Conservation (phyloP, 2,113 vertebrate species). For the Prietella phreatophila region DNA sequence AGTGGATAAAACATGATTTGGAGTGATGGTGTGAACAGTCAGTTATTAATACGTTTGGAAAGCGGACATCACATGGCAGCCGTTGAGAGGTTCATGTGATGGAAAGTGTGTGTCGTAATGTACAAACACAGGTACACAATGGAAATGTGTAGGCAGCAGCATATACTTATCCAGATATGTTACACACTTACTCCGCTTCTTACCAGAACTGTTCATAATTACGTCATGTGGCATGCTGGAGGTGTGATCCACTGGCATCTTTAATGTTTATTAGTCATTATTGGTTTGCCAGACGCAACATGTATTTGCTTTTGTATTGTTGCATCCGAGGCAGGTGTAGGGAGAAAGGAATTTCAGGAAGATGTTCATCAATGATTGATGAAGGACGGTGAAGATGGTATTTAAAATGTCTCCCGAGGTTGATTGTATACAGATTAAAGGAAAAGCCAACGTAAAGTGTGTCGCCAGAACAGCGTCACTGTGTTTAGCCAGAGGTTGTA, state of each 20-base stretch:
- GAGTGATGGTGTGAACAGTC: neutral
- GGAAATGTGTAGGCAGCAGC: neutral
- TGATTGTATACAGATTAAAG: neutral
- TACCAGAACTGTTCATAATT: neutral
- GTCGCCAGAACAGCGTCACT: neutral
- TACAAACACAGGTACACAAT: neutral
- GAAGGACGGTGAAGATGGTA: neutral
- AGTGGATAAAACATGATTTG: neutral
- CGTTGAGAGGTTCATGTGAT: neutral
- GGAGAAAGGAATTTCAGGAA: neutral
- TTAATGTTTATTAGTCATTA: neutral
- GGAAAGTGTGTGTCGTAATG: neutral
- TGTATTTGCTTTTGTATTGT: neutral
- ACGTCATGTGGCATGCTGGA: neutral
- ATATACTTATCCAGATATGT: neutral
- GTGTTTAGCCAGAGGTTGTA: too few relatives aligned
- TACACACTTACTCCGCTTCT: neutral
- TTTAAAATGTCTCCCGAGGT: neutral
- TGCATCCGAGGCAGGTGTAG: neutral
- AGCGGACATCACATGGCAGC: neutral
- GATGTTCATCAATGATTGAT: neutral
- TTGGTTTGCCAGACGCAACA: neutral
- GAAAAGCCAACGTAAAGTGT: neutral
- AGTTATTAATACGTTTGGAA: neutral
- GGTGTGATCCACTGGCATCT: neutral